phyloP scores from a whole-genome alignment of 2,113 vertebrate genomes.

The Gorsachius goisagi region DNA sequence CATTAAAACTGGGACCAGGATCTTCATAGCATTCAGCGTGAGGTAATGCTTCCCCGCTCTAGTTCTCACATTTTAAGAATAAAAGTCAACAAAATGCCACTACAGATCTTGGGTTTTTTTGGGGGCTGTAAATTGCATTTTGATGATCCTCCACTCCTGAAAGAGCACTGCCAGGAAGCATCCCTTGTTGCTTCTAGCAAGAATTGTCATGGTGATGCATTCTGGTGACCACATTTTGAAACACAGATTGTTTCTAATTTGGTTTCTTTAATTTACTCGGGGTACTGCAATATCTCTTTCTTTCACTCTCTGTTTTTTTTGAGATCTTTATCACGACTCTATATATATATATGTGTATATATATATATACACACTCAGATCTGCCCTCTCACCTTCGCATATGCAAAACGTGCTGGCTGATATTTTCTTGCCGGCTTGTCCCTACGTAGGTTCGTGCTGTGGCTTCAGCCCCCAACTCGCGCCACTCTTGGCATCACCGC shows the following conservation, averaged over 20 bases:
- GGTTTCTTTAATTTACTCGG: conserved; percentile 12
- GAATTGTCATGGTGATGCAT: conserved; percentile 59
- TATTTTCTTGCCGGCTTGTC: neutral
- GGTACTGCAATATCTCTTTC: neutral
- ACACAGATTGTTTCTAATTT: conserved; percentile 60
- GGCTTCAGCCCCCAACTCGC: neutral
- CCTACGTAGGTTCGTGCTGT: fast-evolving
- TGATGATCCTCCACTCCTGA: neutral
- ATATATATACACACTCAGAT: neutral
- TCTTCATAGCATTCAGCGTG: neutral
- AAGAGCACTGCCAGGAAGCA: neutral
- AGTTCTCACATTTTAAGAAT: conserved; percentile 36
- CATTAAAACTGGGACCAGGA: neutral
- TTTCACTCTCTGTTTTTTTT: neutral
- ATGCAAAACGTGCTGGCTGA: neutral
- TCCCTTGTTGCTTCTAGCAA: conserved; percentile 59
- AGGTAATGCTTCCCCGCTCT: neutral
- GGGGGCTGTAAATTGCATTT: neutral
- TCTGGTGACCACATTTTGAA: conserved; percentile 50
- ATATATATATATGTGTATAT: neutral
- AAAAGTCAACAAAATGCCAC: conserved; percentile 47
- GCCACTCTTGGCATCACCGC: fast-evolving
- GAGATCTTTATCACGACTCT: neutral
- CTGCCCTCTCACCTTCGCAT: neutral
- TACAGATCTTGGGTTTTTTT: neutral